A percentile compares a stretch with the other conserved stretches of the same genome.
phyloP scores from a whole-genome alignment of 1,140 invertebrate species.

The Cydia splendana region DNA sequence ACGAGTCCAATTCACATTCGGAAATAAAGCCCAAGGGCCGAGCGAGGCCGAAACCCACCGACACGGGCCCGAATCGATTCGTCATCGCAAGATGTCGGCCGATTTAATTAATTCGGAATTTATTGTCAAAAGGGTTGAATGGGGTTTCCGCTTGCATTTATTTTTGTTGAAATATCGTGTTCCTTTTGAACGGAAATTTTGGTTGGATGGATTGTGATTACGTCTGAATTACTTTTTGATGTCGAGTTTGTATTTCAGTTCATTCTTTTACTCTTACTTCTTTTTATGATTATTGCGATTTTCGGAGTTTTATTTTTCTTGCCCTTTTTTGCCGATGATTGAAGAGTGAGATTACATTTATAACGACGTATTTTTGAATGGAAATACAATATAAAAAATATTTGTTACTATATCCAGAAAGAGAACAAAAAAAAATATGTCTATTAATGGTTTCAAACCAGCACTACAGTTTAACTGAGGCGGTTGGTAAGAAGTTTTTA shows the following conservation, averaged over 20 bases:
- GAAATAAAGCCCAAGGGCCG: constrained; percentile 37
- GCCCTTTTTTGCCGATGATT: background rate
- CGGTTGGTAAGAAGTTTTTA: no score
- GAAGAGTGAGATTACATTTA: background rate
- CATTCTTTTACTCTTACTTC: constrained; percentile 15
- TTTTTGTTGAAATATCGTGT: constrained; percentile 47
- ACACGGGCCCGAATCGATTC: constrained; percentile 53
- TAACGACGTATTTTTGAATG: background rate
- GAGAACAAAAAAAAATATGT: background rate
- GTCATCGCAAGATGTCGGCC: constrained; percentile 66
- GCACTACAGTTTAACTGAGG: no score
- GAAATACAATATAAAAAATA: background rate
- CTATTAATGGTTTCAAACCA: no score
- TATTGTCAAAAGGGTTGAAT: constrained; percentile 59
- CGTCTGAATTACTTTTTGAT: constrained; percentile 11
- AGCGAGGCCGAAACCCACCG: constrained; percentile 34
- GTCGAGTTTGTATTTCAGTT: background rate
- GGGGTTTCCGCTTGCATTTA: constrained; percentile 36
- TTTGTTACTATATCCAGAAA: background rate
- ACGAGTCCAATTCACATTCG: background rate
- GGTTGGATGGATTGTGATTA: constrained; percentile 16
- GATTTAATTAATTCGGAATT: constrained; percentile 70
- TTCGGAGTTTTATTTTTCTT: background rate
- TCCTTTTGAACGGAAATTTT: constrained; percentile 37
- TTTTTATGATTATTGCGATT: constrained; percentile 11